Conservation (phyloP, 2,797 vertebrate species). For the Lutra lutra region DNA sequence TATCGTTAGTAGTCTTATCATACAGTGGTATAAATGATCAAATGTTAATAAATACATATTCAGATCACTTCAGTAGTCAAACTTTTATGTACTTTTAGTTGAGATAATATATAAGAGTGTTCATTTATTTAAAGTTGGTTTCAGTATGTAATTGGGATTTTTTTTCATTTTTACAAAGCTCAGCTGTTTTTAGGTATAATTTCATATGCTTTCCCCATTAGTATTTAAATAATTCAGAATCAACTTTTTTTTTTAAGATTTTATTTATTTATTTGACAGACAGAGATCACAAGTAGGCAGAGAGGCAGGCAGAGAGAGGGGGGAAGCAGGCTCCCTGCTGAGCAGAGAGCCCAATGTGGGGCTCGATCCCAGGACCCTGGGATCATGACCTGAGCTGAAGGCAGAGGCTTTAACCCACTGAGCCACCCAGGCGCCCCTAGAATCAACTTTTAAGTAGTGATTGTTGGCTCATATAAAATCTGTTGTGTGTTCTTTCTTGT, state of each 20-base stretch:
- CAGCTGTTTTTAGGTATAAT: background rate
- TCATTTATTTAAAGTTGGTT: conserved; percentile 14
- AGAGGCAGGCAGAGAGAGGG: too few relatives aligned
- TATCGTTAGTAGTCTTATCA: background rate
- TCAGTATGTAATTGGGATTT: conserved; percentile 4
- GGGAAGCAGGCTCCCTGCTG: too few relatives aligned
- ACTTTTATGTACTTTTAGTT: background rate
- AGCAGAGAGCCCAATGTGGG: too few relatives aligned
- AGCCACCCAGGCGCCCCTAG: background rate
- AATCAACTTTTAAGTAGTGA: conserved; percentile 36
- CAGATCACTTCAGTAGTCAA: background rate
- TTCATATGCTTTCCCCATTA: conserved; percentile 48
- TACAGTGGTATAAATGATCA: background rate
- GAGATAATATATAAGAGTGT: background rate
- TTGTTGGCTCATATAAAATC: background rate
- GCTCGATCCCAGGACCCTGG: too few relatives aligned
- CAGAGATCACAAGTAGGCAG: too few relatives aligned
- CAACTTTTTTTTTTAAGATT: background rate
- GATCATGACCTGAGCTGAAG: too few relatives aligned
- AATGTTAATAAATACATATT: background rate
- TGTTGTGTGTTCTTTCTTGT: background rate
- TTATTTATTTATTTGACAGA: too few relatives aligned
- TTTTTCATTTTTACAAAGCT: conserved; percentile 32
- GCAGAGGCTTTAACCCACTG: too few relatives aligned
- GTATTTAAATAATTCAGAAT: conserved; percentile 59